These are phyloP conservation scores for Brachionus sp. DNA, from an alignment of 1,140 invertebrate species.

Conservation along the genomic window DNA sequence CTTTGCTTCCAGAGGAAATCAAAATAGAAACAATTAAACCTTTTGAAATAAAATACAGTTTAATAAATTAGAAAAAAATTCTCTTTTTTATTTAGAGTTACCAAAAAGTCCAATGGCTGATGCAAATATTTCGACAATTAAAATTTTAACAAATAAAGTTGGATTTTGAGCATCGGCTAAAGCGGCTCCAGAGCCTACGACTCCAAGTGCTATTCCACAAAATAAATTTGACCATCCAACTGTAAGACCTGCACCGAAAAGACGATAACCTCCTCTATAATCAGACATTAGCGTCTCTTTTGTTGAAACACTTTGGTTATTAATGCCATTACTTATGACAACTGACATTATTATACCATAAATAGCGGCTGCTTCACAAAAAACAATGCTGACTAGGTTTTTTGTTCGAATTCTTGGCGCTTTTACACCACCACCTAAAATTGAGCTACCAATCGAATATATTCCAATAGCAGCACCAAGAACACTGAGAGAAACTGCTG, in stretches of 20 bases:
- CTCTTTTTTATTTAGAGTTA: neutral
- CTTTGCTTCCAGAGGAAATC: conserved; percentile 14
- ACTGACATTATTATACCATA: conserved; percentile 98
- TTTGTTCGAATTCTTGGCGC: conserved; percentile 98
- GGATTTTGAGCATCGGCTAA: conserved; percentile 91
- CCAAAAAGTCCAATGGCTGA: conserved; percentile 96
- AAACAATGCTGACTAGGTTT: conserved; percentile 82
- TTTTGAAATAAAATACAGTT: neutral
- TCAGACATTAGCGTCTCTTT: neutral
- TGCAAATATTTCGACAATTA: conserved; percentile 96
- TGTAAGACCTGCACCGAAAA: conserved; percentile 90
- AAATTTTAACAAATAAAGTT: conserved; percentile 89
- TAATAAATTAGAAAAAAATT: neutral
- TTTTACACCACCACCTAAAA: conserved; percentile 94
- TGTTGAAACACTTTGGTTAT: conserved; percentile 49
- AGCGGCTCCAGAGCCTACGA: conserved; percentile 90
- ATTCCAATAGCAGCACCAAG: conserved; percentile 94
- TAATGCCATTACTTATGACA: conserved; percentile 79
- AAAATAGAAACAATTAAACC: conserved; percentile 45
- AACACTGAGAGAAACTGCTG: conserved; percentile 88
- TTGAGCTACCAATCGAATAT: conserved; percentile 89
- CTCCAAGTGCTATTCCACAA: conserved; percentile 89
- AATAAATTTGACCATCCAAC: conserved; percentile 90
- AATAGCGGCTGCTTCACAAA: conserved; percentile 74
- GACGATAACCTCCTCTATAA: conserved; percentile 69